Evolutionary conservation across 2,797 vertebrate species (phyloP).

Genomic region (Pygocentrus nattereri): DNA sequence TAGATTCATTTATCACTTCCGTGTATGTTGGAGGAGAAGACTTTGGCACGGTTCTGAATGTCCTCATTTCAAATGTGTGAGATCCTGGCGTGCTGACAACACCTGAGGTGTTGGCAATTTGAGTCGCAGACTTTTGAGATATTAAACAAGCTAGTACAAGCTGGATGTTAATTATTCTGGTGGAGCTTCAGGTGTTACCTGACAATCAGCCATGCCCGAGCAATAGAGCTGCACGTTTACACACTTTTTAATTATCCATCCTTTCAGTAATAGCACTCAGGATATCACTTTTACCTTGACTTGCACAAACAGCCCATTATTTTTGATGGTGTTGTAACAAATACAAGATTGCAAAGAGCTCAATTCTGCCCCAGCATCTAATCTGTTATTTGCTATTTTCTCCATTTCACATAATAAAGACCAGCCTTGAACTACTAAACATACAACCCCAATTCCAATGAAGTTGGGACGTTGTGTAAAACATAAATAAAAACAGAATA

Average conservation of each 20-base stretch:
- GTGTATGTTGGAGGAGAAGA: slow-evolving; percentile 57
- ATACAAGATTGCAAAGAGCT: background rate
- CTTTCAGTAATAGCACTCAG: no score
- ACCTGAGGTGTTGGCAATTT: slow-evolving; percentile 25
- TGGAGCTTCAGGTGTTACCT: background rate
- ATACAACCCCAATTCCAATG: no score
- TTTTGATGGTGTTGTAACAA: background rate
- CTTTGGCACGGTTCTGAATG: slow-evolving; percentile 44
- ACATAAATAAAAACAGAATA: no score
- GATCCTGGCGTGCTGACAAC: slow-evolving; percentile 28
- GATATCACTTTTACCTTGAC: background rate
- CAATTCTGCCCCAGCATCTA: slow-evolving; percentile 26
- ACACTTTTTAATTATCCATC: background rate
- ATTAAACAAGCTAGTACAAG: background rate
- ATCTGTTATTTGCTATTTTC: slow-evolving; percentile 60
- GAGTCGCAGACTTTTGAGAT: slow-evolving; percentile 30
- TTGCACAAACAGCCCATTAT: background rate
- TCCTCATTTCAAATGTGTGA: slow-evolving; percentile 49
- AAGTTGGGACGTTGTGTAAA: no score
- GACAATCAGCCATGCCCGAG: background rate
- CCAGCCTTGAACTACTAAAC: slow-evolving; percentile 60
- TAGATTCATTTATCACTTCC: slow-evolving; percentile 64
- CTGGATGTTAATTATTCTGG: slow-evolving; percentile 15
- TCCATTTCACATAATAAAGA: slow-evolving; percentile 53
- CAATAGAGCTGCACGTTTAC: background rate